Evolutionary conservation across 2,113 vertebrate species (phyloP).

Genomic region (Dendropsophus ebraccatus): DNA sequence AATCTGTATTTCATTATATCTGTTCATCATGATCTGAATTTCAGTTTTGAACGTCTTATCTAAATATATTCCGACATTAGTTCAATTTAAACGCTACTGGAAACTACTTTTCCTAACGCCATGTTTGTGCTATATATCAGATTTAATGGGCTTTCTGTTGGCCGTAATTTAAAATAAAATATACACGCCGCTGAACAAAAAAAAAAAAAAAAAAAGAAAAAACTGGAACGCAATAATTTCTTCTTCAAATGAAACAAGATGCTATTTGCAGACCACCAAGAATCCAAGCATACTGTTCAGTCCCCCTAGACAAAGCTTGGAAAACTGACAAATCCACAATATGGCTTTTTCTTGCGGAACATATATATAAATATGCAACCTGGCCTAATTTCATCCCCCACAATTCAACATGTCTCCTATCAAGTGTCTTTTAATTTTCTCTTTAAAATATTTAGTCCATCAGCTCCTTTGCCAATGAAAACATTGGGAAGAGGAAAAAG

Average conservation of each 20-base stretch:
- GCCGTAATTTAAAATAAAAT: constrained; percentile 56
- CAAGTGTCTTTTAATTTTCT: constrained; percentile 60
- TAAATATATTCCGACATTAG: constrained; percentile 36
- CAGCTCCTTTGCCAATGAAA: constrained; percentile 54
- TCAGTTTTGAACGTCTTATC: constrained; percentile 18
- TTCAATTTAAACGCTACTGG: constrained; percentile 23
- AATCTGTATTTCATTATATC: neutral
- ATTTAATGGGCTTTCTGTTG: constrained; percentile 47
- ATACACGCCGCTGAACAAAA: constrained; percentile 25
- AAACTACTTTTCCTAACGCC: constrained; percentile 25
- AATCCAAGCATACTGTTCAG: constrained; percentile 49
- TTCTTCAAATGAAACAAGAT: constrained; percentile 58
- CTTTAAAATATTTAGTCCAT: constrained; percentile 59
- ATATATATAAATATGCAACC: constrained; percentile 57
- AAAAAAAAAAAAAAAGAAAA: too few relatives aligned
- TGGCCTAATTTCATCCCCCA: constrained; percentile 56
- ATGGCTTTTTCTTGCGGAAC: constrained; percentile 52
- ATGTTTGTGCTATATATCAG: constrained; percentile 13
- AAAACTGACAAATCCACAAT: constrained; percentile 56
- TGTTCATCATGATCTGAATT: constrained; percentile 24
- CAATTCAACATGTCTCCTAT: constrained; percentile 57
- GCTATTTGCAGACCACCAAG: constrained; percentile 56
- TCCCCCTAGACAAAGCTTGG: constrained; percentile 54
- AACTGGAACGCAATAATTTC: constrained; percentile 52
- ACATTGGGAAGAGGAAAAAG: constrained; percentile 35